Evolutionary conservation across 2,888 invertebrate species (phyloP).

Genomic region (Amiota minor): DNA sequence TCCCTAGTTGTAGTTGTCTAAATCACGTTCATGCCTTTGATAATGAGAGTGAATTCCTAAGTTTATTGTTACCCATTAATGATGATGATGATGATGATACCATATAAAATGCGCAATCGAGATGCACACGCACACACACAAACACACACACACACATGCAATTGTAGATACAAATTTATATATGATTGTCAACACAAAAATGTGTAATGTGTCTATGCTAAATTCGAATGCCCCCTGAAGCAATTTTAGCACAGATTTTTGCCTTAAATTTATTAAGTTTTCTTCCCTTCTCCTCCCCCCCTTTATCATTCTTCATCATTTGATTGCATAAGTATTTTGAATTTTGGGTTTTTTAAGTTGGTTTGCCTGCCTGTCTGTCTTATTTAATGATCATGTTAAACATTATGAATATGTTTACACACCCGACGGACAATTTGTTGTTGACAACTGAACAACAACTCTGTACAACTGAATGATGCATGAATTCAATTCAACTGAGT

Average conservation of each 20-base stretch:
- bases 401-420: too few species aligned
- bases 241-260: slow-evolving; percentile 14
- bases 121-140: slow-evolving; percentile 4
- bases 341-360: too few species aligned
- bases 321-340: slow-evolving; percentile 11
- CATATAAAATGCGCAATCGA: slow-evolving; percentile 18
- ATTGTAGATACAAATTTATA: background rate
- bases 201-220: too few species aligned
- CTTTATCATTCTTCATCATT: slow-evolving; percentile 1
- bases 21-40: background rate
- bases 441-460: too few species aligned
- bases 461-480: too few species aligned
- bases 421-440: too few species aligned
- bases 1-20: background rate
- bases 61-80: slow-evolving; percentile 38
- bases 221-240: background rate
- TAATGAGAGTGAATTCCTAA: background rate
- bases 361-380: too few species aligned
- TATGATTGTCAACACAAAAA: background rate
- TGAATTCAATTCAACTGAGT: too few species aligned
- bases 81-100: slow-evolving; percentile 8
- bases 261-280: background rate
- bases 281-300: too few species aligned
- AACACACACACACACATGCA: background rate
- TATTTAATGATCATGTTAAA: too few species aligned